These are phyloP conservation scores for Hyles vespertilio DNA, from an alignment of 1,140 invertebrate genomes.

Conservation along the genomic window DNA sequence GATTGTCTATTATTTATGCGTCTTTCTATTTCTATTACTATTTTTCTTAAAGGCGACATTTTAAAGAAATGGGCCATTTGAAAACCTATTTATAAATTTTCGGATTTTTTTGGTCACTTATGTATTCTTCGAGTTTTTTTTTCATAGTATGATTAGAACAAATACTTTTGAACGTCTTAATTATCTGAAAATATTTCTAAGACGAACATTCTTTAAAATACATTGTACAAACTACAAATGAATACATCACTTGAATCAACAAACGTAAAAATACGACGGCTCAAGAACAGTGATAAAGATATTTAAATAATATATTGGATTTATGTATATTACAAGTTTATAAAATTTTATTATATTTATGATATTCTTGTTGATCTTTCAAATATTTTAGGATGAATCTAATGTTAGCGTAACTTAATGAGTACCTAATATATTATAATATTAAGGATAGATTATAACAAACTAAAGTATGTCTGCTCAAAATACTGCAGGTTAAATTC, in stretches of 20 bases:
- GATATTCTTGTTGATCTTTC: slow-evolving; percentile 32
- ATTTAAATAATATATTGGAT: neutral
- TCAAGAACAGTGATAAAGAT: slow-evolving; percentile 26
- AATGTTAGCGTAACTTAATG: neutral
- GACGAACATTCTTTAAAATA: neutral
- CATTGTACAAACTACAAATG: neutral
- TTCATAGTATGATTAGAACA: too few relatives aligned
- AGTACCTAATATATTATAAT: slow-evolving; percentile 5
- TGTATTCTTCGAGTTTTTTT: too few relatives aligned
- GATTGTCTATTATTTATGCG: neutral
- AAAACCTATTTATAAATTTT: too few relatives aligned
- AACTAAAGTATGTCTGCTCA: slow-evolving; percentile 7
- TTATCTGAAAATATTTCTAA: too few relatives aligned
- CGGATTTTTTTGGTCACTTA: too few relatives aligned
- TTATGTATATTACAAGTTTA: slow-evolving; percentile 7
- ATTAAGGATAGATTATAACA: slow-evolving; percentile 10
- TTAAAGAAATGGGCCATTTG: too few relatives aligned
- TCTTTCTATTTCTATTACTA: neutral
- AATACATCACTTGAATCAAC: neutral
- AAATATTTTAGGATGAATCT: slow-evolving; percentile 31
- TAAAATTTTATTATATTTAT: slow-evolving; percentile 18
- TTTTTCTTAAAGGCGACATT: too few relatives aligned
- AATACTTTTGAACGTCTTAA: too few relatives aligned
- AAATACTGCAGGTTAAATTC: neutral
- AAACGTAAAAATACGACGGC: slow-evolving; percentile 9